Conservation (phyloP, 2,797 vertebrate species). For the Onychomys torridus region DNA sequence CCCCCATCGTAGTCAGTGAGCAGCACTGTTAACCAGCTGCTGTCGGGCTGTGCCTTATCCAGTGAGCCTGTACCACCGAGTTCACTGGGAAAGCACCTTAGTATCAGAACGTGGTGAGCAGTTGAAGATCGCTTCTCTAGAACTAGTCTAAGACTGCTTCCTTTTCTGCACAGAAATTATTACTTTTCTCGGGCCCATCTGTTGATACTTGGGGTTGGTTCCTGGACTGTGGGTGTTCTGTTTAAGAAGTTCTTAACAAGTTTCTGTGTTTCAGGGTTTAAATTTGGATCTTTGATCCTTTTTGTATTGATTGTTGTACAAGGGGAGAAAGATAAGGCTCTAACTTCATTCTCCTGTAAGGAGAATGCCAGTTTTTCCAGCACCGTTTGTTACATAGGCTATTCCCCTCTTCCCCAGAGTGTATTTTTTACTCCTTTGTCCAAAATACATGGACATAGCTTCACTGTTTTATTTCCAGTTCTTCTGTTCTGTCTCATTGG, state of each 20-base stretch:
- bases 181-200: neutral
- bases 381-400: neutral
- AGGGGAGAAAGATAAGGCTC: neutral
- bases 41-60: neutral
- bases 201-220: neutral
- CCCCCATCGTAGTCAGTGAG: neutral
- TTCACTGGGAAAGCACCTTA: conserved; percentile 17
- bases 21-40: neutral
- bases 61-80: neutral
- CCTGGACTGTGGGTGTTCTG: neutral
- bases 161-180: neutral
- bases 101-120: conserved; percentile 27
- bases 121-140: neutral
- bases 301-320: neutral
- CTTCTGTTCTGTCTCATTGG: too few species aligned
- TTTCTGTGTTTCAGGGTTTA: neutral
- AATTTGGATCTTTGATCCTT: neutral
- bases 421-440: neutral
- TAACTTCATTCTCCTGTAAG: neutral
- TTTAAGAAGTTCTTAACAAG: neutral
- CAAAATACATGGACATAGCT: neutral
- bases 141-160: neutral
- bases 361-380: neutral
- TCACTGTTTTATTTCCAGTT: neutral
- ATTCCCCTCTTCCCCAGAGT: neutral